Conservation (phyloP, 2,888 invertebrate species). For the Cyclophora punctaria region DNA sequence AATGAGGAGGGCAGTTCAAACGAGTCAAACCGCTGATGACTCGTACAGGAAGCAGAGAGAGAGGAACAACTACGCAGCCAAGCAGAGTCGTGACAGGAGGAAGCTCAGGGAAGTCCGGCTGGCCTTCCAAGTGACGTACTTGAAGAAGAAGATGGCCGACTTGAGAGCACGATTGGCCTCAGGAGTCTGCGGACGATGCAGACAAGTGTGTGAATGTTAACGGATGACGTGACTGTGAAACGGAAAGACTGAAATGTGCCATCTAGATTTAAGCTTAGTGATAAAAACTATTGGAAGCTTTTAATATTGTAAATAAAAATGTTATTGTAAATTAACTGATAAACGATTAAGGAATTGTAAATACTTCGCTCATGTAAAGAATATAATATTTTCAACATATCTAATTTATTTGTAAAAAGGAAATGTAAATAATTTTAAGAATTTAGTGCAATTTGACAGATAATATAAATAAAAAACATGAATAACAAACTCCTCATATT, state of each 20-base stretch:
- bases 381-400: no score
- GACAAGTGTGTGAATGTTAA: conserved; percentile 28
- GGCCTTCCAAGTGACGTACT: conserved; percentile 88
- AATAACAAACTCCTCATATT: no score
- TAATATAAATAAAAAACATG: no score
- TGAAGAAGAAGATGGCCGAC: conserved; percentile 91
- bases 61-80: conserved; percentile 96
- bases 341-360: not conserved
- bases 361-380: not conserved
- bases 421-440: not conserved
- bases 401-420: no score
- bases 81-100: conserved; percentile 91
- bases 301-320: not conserved
- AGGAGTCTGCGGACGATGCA: conserved; percentile 35
- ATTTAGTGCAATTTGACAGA: conserved; percentile 3
- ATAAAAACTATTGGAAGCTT: not conserved
- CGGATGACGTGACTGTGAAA: not conserved
- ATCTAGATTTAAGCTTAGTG: conserved; percentile 6
- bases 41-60: conserved; percentile 90
- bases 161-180: conserved; percentile 81
- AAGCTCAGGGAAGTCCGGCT: conserved; percentile 94
- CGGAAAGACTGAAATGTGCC: conserved; percentile 13
- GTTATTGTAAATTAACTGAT: not conserved
- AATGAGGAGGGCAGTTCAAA: conserved; percentile 78
- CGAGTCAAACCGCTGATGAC: conserved; percentile 73